These are phyloP conservation scores for Geophilus truncorum DNA, from an alignment of 2,888 invertebrate genomes.

Conservation along the genomic window DNA sequence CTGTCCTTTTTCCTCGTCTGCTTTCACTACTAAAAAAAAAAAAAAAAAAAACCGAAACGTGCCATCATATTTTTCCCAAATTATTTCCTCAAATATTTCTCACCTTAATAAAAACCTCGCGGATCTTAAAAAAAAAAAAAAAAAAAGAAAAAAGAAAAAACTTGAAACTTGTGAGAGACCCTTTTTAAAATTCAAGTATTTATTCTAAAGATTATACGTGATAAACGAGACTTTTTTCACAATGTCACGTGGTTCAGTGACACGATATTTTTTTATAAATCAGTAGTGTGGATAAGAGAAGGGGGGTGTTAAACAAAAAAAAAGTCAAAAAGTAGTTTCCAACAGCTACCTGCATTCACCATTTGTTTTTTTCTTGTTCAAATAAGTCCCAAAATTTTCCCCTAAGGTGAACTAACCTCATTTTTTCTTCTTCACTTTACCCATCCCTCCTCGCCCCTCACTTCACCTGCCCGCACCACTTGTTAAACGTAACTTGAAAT, in stretches of 20 bases:
- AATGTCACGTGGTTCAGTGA: background rate
- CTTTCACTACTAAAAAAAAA: too few species aligned
- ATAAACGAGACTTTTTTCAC: background rate
- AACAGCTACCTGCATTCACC: conserved; percentile 21
- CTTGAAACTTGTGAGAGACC: background rate
- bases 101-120: background rate
- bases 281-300: background rate
- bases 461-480: conserved; percentile 27
- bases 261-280: background rate
- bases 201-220: conserved; percentile 13
- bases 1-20: too few species aligned
- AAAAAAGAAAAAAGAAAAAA: too few species aligned
- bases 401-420: conserved; percentile 18
- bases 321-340: background rate
- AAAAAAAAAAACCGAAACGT: too few species aligned
- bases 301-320: background rate
- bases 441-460: background rate
- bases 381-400: background rate
- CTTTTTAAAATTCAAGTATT: conserved; percentile 4
- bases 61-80: background rate
- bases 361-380: conserved; percentile 17
- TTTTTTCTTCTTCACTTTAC: background rate
- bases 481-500: background rate
- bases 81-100: background rate
- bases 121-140: too few species aligned